Percentiles rank a stretch among this genome's conserved stretches.
Conservation (phyloP, 2,888 invertebrate genomes). For the Ochropleura leucogaster region DNA sequence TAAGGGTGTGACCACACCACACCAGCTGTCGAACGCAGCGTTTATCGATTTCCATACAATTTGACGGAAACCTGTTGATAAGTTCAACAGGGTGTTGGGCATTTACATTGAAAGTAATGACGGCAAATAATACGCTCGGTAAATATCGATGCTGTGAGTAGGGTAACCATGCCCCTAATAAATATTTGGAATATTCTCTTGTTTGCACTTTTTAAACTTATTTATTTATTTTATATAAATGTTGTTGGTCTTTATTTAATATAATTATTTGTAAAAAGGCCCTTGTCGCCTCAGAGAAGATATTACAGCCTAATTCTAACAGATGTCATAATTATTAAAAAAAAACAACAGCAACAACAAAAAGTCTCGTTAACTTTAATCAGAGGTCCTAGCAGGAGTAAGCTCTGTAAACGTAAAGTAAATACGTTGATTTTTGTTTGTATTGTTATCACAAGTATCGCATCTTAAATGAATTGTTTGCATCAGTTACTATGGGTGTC, state of each 20-base stretch:
- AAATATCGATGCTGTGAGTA: slow-evolving; percentile 49
- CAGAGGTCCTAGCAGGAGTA: no score
- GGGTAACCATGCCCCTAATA: slow-evolving; percentile 11
- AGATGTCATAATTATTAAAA: no score
- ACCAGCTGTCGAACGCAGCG: slow-evolving; percentile 16
- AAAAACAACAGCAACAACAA: no score
- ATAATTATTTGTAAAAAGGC: neutral
- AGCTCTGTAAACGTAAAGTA: no score
- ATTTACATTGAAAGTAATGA: slow-evolving; percentile 44
- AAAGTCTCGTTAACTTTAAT: no score
- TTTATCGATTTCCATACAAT: slow-evolving; percentile 41
- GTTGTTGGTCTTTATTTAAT: neutral
- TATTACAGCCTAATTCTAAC: neutral
- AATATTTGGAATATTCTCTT: neutral
- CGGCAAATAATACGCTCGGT: slow-evolving; percentile 43
- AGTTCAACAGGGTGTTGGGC: slow-evolving; percentile 42
- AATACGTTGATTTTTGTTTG: no score
- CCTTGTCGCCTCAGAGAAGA: neutral
- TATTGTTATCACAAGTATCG: no score
- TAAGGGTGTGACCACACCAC: slow-evolving; percentile 16
- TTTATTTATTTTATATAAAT: no score
- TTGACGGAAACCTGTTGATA: slow-evolving; percentile 39
- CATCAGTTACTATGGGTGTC: no score
- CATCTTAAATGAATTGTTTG: no score
- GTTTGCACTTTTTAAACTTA: no score